Percentiles rank a stretch among this genome's conserved stretches.
phyloP scores from a whole-genome alignment of 1,140 invertebrate species.

The Anastrepha ludens region DNA sequence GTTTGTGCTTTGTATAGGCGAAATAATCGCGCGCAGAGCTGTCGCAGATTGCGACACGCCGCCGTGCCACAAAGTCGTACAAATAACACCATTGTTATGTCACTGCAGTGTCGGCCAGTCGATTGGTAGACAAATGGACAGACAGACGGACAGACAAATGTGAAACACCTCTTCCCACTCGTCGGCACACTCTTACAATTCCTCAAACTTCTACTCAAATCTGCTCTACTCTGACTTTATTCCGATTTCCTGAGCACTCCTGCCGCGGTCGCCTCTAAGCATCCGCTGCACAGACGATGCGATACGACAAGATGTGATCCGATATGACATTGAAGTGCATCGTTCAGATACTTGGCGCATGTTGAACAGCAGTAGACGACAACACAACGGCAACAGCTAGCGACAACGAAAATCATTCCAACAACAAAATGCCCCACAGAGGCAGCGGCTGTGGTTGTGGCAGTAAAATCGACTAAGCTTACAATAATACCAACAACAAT shows the following conservation, averaged over 20 bases:
- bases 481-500: not conserved
- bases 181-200: not conserved
- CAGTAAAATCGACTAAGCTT: constrained; percentile 38
- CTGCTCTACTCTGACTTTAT: not conserved
- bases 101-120: constrained; percentile 35
- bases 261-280: not conserved
- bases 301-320: constrained; percentile 50
- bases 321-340: constrained; percentile 53
- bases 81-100: constrained; percentile 51
- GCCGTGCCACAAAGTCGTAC: constrained; percentile 48
- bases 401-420: not conserved
- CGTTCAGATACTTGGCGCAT: constrained; percentile 46
- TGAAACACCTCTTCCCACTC: not conserved
- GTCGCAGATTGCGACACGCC: constrained; percentile 38
- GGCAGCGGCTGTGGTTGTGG: not conserved
- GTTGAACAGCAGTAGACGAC: constrained; percentile 37
- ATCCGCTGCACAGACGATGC: constrained; percentile 37
- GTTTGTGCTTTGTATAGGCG: not conserved
- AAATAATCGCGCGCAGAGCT: constrained; percentile 23
- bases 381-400: constrained; percentile 4
- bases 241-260: not conserved
- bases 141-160: constrained; percentile 39
- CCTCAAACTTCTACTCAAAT: not conserved
- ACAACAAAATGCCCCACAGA: not conserved
- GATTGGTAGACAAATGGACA: constrained; percentile 49